A percentile compares a stretch with the other conserved stretches of the same genome.
These are phyloP conservation scores for Eupithecia inturbata DNA, from an alignment of 2,888 invertebrate genomes.

Conservation along the genomic window DNA sequence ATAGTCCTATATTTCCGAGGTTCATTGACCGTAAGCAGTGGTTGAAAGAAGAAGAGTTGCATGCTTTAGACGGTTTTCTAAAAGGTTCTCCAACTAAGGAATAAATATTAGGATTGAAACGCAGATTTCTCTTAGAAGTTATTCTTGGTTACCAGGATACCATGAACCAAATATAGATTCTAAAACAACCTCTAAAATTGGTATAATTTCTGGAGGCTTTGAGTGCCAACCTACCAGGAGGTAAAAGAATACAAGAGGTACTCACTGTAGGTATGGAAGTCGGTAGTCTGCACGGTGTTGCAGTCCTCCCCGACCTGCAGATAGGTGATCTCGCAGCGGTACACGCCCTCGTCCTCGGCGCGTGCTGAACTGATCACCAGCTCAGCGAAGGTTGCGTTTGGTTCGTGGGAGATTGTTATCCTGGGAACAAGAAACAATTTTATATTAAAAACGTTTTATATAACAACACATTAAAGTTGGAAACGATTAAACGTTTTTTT, in stretches of 20 bases:
- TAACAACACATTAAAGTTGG: neutral
- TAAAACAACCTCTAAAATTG: no score
- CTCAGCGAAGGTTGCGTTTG: constrained; percentile 86
- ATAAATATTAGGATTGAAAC: no score
- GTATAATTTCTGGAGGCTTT: no score
- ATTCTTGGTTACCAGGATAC: no score
- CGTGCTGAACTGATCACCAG: constrained; percentile 88
- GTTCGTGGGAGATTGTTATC: constrained; percentile 87
- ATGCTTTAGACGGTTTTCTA: no score
- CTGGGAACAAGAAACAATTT: constrained; percentile 76
- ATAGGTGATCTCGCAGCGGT: constrained; percentile 93
- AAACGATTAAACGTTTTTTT: no score
- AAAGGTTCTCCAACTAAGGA: no score
- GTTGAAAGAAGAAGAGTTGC: no score
- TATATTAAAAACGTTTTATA: neutral
- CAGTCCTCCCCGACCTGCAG: constrained; percentile 91
- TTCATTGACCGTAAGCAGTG: no score
- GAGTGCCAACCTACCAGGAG: neutral
- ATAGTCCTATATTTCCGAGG: no score
- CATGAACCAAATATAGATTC: no score
- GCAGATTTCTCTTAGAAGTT: no score
- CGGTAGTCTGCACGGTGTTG: constrained; percentile 91
- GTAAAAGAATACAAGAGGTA: constrained; percentile 45
- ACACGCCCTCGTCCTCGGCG: constrained; percentile 90
- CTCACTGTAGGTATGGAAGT: constrained; percentile 91